A percentile compares a stretch with the other conserved stretches of the same genome.
These are phyloP conservation scores for Xanthorhoe designata DNA, from an alignment of 2,888 invertebrate species.

Conservation along the genomic window DNA sequence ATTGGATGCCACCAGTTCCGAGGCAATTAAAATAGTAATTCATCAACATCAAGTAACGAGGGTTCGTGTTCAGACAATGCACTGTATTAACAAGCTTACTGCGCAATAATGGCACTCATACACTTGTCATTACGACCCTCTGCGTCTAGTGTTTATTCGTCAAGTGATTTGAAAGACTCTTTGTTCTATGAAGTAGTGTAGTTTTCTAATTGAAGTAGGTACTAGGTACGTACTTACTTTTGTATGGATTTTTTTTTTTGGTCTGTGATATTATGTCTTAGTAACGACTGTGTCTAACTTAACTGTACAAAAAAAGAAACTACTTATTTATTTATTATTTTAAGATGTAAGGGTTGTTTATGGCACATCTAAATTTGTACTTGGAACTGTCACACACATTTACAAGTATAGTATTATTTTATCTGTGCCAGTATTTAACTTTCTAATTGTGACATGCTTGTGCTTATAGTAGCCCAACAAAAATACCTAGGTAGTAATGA, in stretches of 20 bases:
- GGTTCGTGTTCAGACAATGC: slow-evolving; percentile 39
- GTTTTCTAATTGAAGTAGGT: slow-evolving; percentile 14
- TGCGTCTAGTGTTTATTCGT: slow-evolving; percentile 28
- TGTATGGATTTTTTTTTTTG: neutral
- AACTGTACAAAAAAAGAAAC: too few species aligned
- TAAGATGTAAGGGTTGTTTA: too few species aligned
- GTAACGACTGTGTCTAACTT: too few species aligned
- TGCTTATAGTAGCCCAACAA: neutral
- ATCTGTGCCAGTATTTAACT: too few species aligned
- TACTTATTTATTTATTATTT: too few species aligned
- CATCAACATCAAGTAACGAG: slow-evolving; percentile 26
- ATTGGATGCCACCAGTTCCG: slow-evolving; percentile 21
- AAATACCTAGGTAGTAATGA: neutral
- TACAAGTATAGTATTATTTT: too few species aligned
- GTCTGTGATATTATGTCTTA: neutral
- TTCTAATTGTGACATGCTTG: too few species aligned
- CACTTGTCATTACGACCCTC: slow-evolving; percentile 16
- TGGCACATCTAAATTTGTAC: too few species aligned
- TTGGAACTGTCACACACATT: too few species aligned
- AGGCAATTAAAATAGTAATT: slow-evolving; percentile 36
- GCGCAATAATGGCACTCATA: slow-evolving; percentile 9
- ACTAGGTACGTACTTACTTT: neutral
- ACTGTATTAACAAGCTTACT: slow-evolving; percentile 32
- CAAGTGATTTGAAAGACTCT: slow-evolving; percentile 30
- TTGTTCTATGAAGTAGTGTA: slow-evolving; percentile 26